phyloP scores from a whole-genome alignment of 1,140 invertebrate species.

The Pseudomyrmex concolor region DNA sequence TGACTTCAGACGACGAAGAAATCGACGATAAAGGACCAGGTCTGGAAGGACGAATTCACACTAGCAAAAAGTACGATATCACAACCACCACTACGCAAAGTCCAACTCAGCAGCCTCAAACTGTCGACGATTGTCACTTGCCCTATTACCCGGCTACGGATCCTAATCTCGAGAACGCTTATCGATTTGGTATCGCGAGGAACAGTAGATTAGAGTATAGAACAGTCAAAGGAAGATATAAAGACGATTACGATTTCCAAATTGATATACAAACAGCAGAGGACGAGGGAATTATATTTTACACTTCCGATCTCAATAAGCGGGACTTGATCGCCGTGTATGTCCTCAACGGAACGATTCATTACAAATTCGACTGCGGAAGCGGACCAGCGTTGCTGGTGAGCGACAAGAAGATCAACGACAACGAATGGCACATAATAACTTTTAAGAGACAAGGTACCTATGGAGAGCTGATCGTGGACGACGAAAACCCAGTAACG shows the following conservation, averaged over 20 bases:
- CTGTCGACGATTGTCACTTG: constrained; percentile 78
- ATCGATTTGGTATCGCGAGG: constrained; percentile 85
- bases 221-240: constrained; percentile 87
- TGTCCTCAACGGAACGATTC: constrained; percentile 90
- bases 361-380: constrained; percentile 91
- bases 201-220: constrained; percentile 91
- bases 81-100: constrained; percentile 65
- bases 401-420: constrained; percentile 88
- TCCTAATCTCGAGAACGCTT: constrained; percentile 80
- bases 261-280: constrained; percentile 93
- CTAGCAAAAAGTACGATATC: constrained; percentile 33
- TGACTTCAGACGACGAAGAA: constrained; percentile 59
- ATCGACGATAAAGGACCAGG: constrained; percentile 68
- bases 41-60: constrained; percentile 58
- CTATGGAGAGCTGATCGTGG: constrained; percentile 89
- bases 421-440: constrained; percentile 94
- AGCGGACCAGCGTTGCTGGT: constrained; percentile 87
- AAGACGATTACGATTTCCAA: constrained; percentile 90
- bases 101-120: constrained; percentile 59
- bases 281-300: constrained; percentile 94
- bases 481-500: constrained; percentile 86
- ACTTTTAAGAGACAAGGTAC: constrained; percentile 86
- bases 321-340: constrained; percentile 93
- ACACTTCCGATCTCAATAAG: constrained; percentile 89
- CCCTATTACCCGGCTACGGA: constrained; percentile 80